A percentile compares a stretch with the other conserved stretches of the same genome.
Evolutionary conservation across 2,797 vertebrate species (phyloP).

Genomic region (Avahi laniger): DNA sequence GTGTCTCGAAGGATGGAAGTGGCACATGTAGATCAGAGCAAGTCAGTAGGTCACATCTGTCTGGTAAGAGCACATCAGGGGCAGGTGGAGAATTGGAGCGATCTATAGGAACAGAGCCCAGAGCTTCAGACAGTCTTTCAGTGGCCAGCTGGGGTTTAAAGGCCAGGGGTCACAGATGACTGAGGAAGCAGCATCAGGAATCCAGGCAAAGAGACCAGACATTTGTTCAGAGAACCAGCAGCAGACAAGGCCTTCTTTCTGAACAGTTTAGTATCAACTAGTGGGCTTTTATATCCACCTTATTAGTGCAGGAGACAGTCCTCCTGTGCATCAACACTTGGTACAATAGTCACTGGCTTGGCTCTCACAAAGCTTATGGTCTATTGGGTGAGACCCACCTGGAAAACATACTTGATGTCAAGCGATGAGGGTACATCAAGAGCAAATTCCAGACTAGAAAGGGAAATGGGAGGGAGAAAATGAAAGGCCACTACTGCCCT

Average conservation of each 20-base stretch:
- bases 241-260: neutral
- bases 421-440: neutral
- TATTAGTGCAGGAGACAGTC: neutral
- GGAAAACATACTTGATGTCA: neutral
- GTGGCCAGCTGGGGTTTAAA: neutral
- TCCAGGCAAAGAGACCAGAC: neutral
- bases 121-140: neutral
- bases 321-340: neutral
- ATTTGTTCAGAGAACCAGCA: neutral
- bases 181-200: neutral
- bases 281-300: neutral
- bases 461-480: neutral
- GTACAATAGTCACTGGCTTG: neutral
- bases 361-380: neutral
- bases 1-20: neutral
- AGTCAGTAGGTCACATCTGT: neutral
- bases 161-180: neutral
- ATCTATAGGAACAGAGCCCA: neutral
- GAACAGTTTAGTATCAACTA: neutral
- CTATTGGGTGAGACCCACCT: neutral
- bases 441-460: neutral
- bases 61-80: neutral
- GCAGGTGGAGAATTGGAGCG: neutral
- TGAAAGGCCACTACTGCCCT: neutral
- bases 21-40: neutral